Conservation (phyloP, 2,113 vertebrate genomes). For the Prochilodus magdalenae region DNA sequence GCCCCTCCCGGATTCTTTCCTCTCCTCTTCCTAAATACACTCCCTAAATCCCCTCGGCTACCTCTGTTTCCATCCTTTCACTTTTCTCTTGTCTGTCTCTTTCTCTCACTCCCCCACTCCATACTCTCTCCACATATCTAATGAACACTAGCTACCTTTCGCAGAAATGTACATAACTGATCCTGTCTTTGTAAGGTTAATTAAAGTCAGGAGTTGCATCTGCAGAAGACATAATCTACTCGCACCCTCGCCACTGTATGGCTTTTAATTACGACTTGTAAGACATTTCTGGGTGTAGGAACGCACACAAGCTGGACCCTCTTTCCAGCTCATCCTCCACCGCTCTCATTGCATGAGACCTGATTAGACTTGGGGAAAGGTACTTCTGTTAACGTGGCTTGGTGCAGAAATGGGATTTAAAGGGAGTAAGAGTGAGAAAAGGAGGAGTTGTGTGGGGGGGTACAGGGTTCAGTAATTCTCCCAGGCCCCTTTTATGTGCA, state of each 20-base stretch:
- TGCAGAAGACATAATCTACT: slow-evolving; percentile 70
- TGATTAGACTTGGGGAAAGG: slow-evolving; percentile 34
- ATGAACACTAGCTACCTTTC: slow-evolving; percentile 42
- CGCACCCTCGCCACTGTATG: slow-evolving; percentile 34
- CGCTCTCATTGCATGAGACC: slow-evolving; percentile 33
- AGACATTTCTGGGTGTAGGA: slow-evolving; percentile 56
- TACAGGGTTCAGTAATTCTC: slow-evolving; percentile 5
- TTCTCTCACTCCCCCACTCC: not conserved
- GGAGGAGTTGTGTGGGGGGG: not conserved
- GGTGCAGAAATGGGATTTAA: slow-evolving; percentile 42
- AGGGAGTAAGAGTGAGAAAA: slow-evolving; percentile 23
- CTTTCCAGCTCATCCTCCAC: slow-evolving; percentile 64
- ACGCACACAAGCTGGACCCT: slow-evolving; percentile 33
- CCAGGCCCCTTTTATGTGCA: slow-evolving; percentile 42
- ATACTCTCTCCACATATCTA: slow-evolving; percentile 14
- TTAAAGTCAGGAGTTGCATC: slow-evolving; percentile 74
- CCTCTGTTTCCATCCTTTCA: slow-evolving; percentile 37
- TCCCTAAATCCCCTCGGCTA: slow-evolving; percentile 38
- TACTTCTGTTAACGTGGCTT: slow-evolving; percentile 66
- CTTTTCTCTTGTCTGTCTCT: slow-evolving; percentile 13
- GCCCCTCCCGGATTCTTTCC: slow-evolving; percentile 20
- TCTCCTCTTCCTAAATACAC: slow-evolving; percentile 21
- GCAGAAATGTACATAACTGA: slow-evolving; percentile 59
- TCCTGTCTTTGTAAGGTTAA: slow-evolving; percentile 76
- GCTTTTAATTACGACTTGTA: slow-evolving; percentile 61